Evolutionary conservation across 2,888 invertebrate species (phyloP).

Genomic region (Parnassius apollo): DNA sequence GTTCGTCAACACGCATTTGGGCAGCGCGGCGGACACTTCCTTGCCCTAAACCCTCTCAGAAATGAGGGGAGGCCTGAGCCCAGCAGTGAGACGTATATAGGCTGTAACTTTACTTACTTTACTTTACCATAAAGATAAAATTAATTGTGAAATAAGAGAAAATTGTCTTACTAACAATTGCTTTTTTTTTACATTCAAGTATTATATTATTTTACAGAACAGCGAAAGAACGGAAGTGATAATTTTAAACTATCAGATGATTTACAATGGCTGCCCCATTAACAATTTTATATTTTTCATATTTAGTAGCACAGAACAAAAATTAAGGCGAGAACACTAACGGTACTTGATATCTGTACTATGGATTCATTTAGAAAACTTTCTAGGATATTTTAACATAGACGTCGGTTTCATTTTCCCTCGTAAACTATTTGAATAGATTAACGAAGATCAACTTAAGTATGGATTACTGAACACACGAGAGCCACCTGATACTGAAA

Average conservation of each 20-base stretch:
- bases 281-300: slow-evolving; percentile 50
- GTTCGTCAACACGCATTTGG: too few relatives aligned
- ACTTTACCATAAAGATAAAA: too few relatives aligned
- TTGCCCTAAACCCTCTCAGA: too few relatives aligned
- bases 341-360: slow-evolving; percentile 45
- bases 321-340: slow-evolving; percentile 46
- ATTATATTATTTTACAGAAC: slow-evolving; percentile 35
- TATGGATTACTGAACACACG: slow-evolving; percentile 44
- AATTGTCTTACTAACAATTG: too few relatives aligned
- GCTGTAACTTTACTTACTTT: too few relatives aligned
- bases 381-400: slow-evolving; percentile 45
- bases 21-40: too few relatives aligned
- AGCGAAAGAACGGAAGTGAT: slow-evolving; percentile 36
- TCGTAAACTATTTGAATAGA: slow-evolving; percentile 42
- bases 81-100: too few relatives aligned
- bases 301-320: slow-evolving; percentile 41
- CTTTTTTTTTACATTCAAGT: not conserved
- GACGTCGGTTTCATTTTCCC: slow-evolving; percentile 43
- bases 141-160: too few relatives aligned
- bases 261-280: slow-evolving; percentile 45
- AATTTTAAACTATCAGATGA: slow-evolving; percentile 49
- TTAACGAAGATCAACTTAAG: slow-evolving; percentile 43
- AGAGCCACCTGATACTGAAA: slow-evolving; percentile 40
- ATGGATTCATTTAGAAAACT: slow-evolving; percentile 38
- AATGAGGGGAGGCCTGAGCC: too few relatives aligned